Percentiles rank a stretch among this genome's conserved stretches.
phyloP scores from a whole-genome alignment of 2,797 vertebrate genomes.

The Mormyrus proboscirostris region DNA sequence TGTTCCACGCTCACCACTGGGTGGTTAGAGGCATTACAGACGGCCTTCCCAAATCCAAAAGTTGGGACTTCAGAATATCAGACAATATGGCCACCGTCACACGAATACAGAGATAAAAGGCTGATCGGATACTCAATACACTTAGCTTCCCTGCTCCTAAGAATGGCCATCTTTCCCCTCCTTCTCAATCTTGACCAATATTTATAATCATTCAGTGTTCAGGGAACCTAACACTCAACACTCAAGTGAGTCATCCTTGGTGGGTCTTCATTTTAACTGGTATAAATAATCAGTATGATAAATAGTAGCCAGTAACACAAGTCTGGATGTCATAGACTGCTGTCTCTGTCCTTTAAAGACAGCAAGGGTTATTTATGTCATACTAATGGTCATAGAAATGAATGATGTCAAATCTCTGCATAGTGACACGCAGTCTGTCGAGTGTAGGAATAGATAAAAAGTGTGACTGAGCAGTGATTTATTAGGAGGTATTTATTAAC shows the following conservation, averaged over 20 bases:
- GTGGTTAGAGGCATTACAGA: neutral
- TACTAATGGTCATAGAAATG: neutral
- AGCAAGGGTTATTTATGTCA: neutral
- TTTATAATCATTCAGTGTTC: neutral
- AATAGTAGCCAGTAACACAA: neutral
- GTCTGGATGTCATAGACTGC: neutral
- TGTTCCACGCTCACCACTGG: neutral
- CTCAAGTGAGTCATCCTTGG: neutral
- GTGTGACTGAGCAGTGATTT: neutral
- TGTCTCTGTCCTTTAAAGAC: neutral
- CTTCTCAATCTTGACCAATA: neutral
- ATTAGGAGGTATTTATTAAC: neutral
- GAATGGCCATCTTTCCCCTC: neutral
- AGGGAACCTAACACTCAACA: neutral
- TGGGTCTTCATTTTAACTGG: neutral
- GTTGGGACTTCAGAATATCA: constrained; percentile 36
- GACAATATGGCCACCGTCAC: constrained; percentile 32
- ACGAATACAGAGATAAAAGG: neutral
- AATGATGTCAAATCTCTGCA: neutral
- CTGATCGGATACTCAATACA: neutral
- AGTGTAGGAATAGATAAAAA: neutral
- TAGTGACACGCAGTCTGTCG: neutral
- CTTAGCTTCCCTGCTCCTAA: neutral
- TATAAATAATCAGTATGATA: neutral
- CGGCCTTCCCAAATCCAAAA: constrained; percentile 19